These are phyloP conservation scores for Takifugu rubripes DNA, from an alignment of 2,797 vertebrate genomes.

Conservation along the genomic window DNA sequence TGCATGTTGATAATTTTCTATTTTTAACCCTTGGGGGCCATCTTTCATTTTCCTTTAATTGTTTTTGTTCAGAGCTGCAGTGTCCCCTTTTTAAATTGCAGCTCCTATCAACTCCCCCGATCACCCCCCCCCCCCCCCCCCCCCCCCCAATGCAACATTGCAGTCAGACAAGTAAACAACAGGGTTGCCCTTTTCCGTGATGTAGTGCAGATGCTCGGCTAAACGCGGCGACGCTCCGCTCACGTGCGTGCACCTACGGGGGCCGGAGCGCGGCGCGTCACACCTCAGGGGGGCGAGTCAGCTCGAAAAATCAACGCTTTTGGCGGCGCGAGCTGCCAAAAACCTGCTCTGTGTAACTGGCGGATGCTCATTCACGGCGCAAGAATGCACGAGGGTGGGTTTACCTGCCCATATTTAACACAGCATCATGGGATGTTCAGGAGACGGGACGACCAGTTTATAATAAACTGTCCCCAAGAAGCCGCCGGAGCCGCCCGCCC, in stretches of 20 bases:
- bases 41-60: constrained; percentile 87
- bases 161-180: constrained; percentile 77
- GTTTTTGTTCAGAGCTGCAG: constrained; percentile 80
- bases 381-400: constrained; percentile 57
- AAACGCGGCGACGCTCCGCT: constrained; percentile 57
- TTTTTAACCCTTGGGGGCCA: constrained; percentile 83
- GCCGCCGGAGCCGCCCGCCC: neutral
- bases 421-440: constrained; percentile 41
- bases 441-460: constrained; percentile 18
- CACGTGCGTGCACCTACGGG: neutral
- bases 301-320: constrained; percentile 43
- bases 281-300: constrained; percentile 23
- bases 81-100: constrained; percentile 82
- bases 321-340: constrained; percentile 60
- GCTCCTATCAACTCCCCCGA: constrained; percentile 79
- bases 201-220: constrained; percentile 51
- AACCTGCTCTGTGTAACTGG: constrained; percentile 61
- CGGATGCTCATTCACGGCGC: constrained; percentile 32
- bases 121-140: constrained; percentile 71
- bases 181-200: constrained; percentile 71
- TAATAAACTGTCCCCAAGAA: constrained; percentile 31
- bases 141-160: constrained; percentile 71
- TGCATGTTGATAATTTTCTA: constrained; percentile 86
- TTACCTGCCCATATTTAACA: constrained; percentile 56
- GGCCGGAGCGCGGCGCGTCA: constrained; percentile 2